Evolutionary conservation across 2,113 vertebrate genomes (phyloP).

Genomic region (Lepus timidus): DNA sequence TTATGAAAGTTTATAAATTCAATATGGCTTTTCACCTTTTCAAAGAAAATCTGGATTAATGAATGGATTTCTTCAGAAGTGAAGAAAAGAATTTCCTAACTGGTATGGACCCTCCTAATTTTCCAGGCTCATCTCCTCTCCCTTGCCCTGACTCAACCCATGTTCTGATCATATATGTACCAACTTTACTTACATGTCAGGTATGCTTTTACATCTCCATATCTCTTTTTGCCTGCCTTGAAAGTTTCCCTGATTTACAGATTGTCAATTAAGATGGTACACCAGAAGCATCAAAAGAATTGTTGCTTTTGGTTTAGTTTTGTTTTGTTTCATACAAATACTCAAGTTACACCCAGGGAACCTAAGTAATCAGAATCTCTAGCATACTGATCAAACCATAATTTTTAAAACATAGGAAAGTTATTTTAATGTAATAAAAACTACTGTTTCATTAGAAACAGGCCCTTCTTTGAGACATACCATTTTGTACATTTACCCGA

Average conservation of each 20-base stretch:
- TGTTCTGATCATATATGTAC: not conserved
- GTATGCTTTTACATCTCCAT: not conserved
- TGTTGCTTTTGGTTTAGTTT: not conserved
- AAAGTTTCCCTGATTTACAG: not conserved
- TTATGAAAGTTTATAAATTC: not conserved
- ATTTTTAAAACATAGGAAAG: slow-evolving; percentile 1
- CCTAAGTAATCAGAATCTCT: not conserved
- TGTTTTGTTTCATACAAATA: not conserved
- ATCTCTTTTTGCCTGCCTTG: not conserved
- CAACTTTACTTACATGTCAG: not conserved
- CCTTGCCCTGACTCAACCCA: no score
- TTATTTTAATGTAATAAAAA: not conserved
- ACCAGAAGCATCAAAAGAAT: not conserved
- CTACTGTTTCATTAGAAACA: not conserved
- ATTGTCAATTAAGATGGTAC: not conserved
- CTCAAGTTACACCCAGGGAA: not conserved
- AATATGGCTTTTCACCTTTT: not conserved
- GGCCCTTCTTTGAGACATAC: not conserved
- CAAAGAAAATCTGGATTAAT: not conserved
- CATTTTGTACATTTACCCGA: not conserved
- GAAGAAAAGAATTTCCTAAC: not conserved
- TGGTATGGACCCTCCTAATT: not conserved
- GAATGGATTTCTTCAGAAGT: not conserved
- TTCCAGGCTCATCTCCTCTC: not conserved
- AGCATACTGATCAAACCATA: not conserved